Base-by-base conservation (phyloP, 35 echinoderm and acorn worm species). In the Ophiothrix spiculata region DNA sequence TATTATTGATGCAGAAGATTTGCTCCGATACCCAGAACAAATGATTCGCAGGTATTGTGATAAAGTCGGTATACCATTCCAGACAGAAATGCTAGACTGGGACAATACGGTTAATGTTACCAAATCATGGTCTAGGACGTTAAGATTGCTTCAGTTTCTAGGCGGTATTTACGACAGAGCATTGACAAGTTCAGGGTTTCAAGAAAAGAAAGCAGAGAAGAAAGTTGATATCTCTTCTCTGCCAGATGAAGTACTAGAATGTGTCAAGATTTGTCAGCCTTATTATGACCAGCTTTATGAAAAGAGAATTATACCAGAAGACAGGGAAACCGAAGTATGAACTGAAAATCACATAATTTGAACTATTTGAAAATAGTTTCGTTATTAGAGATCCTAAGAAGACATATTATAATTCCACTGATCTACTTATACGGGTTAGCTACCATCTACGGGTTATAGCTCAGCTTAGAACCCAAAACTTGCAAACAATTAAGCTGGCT, bases 1-100 rank as follows among this genome's bases (percentile, higher is more conserved):
- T 28, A 29, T 83, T 0, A 28, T 83, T 14, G 87, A 89, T 36
- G 79, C 87, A 4, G 60, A 69, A 4, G 60, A 69, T 69, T 69
- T 69, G 29, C 3, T 69, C 29, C 60, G 60, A 15, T 60, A 88
- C 75, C 91, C 91, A 33, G 82, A 88, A 39, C 73, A 88, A 56
- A 93, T 89, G 76, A 79, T 93, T 36, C 76, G 56, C 8, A 83
- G 87, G 64, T 93, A 93, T 41, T 93, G 86, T 82, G 76, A 93
- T 40, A 86, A 86, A 4, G 76, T 93, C 0, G 91, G 91, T 1
- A 64, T 93, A 38, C 81, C 74, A 37, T 93, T 88, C 38, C 75
- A 84, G 29, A 38, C 79, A 11, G 75, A 83, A 35, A 86, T 88
- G 83, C 40, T 88, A 8, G 56, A 83, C 17, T 92, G 91, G 84